Evolutionary conservation across 2,888 invertebrate genomes (phyloP).

Genomic region (Aromia moschata): DNA sequence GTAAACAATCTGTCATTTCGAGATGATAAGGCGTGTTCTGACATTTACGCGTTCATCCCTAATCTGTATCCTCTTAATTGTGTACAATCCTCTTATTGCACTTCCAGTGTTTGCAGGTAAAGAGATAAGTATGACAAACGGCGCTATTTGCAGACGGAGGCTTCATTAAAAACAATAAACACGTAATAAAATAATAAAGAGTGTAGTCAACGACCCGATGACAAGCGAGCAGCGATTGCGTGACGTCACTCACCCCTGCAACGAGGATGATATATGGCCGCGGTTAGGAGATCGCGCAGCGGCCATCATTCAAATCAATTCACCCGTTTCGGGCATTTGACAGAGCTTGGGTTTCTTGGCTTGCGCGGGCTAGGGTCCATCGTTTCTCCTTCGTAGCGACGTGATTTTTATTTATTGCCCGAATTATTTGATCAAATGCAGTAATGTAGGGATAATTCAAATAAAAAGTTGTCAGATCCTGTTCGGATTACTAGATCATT

Average conservation of each 20-base stretch:
- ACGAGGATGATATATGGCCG: constrained; percentile 69
- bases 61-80: background rate
- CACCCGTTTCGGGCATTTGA: constrained; percentile 27
- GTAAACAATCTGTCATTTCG: background rate
- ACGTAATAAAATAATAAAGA: constrained; percentile 55
- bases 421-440: no score
- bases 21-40: background rate
- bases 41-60: background rate
- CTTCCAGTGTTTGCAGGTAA: constrained; percentile 6
- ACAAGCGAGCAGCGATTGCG: constrained; percentile 52
- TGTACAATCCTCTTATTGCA: background rate
- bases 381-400: background rate
- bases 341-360: constrained; percentile 14
- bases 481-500: no score
- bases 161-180: constrained; percentile 47
- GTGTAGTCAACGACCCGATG: constrained; percentile 52
- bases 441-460: no score
- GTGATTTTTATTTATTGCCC: background rate
- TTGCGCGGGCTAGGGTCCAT: background rate
- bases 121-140: background rate
- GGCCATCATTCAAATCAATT: constrained; percentile 68
- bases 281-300: constrained; percentile 68
- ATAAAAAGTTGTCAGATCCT: no score
- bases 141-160: constrained; percentile 3
- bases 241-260: constrained; percentile 60